A percentile compares a stretch with the other conserved stretches of the same genome.
phyloP scores from a whole-genome alignment of 92 coral and sea anemone genomes.

The Isaurus tuberculatus region DNA sequence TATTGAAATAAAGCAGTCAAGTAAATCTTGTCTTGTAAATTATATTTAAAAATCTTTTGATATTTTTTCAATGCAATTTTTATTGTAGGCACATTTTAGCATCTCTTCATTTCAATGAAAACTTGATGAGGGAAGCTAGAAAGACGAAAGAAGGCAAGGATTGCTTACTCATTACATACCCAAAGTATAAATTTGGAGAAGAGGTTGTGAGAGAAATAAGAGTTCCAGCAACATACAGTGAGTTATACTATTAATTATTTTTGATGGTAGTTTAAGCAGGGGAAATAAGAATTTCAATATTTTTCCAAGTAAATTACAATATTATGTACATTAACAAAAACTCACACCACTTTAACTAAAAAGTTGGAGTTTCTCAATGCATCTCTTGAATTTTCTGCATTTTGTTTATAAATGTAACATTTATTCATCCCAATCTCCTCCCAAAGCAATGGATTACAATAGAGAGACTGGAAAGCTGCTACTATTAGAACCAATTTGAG shows the following conservation, averaged over 20 bases:
- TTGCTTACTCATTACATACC: not conserved
- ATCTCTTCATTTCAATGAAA: constrained; percentile 5
- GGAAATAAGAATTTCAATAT: constrained; percentile 1
- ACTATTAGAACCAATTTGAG: not conserved
- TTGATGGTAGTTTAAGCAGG: not conserved
- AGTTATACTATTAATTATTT: not conserved
- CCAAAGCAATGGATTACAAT: not conserved
- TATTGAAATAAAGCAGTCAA: not conserved
- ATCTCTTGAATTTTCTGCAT: constrained; percentile 2
- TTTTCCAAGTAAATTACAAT: not conserved
- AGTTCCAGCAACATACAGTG: constrained; percentile 8
- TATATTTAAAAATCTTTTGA: not conserved
- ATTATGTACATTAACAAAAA: constrained; percentile 1
- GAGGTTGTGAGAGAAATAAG: constrained; percentile 8
- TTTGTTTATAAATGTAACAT: not conserved
- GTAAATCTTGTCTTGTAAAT: not conserved
- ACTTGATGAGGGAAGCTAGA: constrained; percentile 12
- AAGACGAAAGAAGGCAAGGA: constrained; percentile 2
- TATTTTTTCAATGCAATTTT: constrained; percentile 4
- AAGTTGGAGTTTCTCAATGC: not conserved
- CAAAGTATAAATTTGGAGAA: constrained; percentile 5
- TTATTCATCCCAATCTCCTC: constrained; percentile 3
- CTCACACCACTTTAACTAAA: not conserved
- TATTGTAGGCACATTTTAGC: constrained; percentile 1
- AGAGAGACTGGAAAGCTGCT: constrained; percentile 6